Percentiles rank a stretch among this genome's conserved stretches.
Evolutionary conservation across 1,140 invertebrate genomes (phyloP).

Genomic region (Penaeus indicus): DNA sequence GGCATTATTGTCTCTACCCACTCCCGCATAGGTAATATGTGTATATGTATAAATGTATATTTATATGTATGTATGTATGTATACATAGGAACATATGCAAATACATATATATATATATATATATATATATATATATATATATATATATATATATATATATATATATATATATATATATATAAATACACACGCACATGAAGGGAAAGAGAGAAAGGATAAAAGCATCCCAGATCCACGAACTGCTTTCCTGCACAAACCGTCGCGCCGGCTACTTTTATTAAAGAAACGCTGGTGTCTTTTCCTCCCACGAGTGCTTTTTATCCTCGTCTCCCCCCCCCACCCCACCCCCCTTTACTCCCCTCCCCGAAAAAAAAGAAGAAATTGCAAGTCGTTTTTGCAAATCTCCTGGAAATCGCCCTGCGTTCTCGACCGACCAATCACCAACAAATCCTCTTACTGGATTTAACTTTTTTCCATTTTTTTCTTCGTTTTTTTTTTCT

Average conservation of each 20-base stretch:
- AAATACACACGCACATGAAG: neutral
- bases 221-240: neutral
- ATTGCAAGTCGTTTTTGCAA: no score
- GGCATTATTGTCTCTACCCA: no score
- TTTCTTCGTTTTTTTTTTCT: no score
- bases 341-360: neutral
- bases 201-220: neutral
- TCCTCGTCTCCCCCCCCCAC: neutral
- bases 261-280: no score
- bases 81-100: neutral
- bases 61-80: neutral
- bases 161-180: neutral
- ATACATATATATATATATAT: constrained; percentile 12
- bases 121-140: neutral
- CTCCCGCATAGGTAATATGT: no score
- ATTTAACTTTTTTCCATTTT: no score
- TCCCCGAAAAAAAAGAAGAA: neutral
- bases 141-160: neutral
- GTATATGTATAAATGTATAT: no score
- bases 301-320: neutral
- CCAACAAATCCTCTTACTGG: no score
- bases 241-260: neutral
- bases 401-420: no score
- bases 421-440: no score
- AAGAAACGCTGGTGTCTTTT: neutral